Percentiles rank a stretch among this genome's conserved stretches.
Conservation (phyloP, 2,888 invertebrate genomes). For the Tenthredo notha region DNA sequence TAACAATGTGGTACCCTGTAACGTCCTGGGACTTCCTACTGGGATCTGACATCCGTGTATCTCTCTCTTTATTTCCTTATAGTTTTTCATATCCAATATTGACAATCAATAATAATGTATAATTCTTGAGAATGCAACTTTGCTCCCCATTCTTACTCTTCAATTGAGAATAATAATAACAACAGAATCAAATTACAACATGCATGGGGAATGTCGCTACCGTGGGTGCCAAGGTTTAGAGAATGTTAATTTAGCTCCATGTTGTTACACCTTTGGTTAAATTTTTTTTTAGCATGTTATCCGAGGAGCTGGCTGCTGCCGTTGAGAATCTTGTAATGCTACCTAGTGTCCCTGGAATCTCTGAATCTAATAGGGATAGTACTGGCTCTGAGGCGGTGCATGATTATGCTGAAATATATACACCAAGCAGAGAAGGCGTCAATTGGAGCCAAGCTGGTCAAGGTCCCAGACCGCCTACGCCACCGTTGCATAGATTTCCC, state of each 20-base stretch:
- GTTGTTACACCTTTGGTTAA: conserved; percentile 60
- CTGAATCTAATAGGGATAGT: conserved; percentile 72
- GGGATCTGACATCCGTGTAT: conserved; percentile 66
- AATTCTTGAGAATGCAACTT: not conserved
- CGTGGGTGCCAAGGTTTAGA: not conserved
- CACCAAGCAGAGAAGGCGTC: conserved; percentile 89
- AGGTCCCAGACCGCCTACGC: conserved; percentile 88
- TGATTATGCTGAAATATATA: conserved; percentile 96
- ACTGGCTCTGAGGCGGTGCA: conserved; percentile 83
- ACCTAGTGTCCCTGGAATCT: conserved; percentile 73
- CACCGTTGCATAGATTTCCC: conserved; percentile 94
- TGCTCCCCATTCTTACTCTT: not conserved
- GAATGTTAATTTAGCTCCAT: conserved; percentile 49
- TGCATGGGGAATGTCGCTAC: not conserved
- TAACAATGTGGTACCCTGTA: conserved; percentile 74
- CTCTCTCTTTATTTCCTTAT: not conserved
- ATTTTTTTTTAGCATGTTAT: conserved; percentile 70
- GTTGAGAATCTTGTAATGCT: conserved; percentile 81
- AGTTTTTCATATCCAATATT: not conserved
- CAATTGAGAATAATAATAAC: not conserved
- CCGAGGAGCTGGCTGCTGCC: conserved; percentile 81
- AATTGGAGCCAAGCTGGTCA: conserved; percentile 80
- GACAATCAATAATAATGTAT: not conserved
- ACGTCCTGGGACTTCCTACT: conserved; percentile 76
- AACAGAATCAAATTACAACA: not conserved